phyloP scores from a whole-genome alignment of 2,888 invertebrate genomes.

The Oscheius sp. region DNA sequence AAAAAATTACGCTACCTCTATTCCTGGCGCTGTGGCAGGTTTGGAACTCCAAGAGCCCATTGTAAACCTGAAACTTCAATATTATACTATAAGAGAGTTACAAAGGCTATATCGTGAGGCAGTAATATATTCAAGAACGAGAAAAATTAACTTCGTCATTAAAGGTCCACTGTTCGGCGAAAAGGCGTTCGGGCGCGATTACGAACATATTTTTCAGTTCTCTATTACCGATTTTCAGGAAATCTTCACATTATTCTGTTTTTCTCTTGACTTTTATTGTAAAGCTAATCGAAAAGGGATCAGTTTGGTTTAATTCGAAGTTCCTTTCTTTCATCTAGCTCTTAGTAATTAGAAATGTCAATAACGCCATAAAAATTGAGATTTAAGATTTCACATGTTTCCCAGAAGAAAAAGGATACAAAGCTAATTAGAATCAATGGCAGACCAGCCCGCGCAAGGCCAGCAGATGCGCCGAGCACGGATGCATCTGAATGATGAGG shows the following conservation, averaged over 20 bases:
- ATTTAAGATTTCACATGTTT: background rate
- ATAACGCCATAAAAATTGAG: background rate
- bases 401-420: background rate
- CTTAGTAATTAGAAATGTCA: background rate
- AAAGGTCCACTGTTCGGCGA: background rate
- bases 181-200: background rate
- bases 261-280: background rate
- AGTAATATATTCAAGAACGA: background rate
- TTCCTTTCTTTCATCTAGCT: background rate
- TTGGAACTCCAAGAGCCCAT: conserved; percentile 8
- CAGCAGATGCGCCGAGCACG: conserved; percentile 6
- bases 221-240: background rate
- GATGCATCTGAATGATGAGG: conserved; percentile 13
- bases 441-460: conserved; percentile 5
- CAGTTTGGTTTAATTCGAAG: background rate
- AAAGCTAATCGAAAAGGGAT: too few species aligned
- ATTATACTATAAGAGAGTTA: too few species aligned
- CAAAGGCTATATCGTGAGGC: too few species aligned
- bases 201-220: background rate
- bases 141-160: background rate
- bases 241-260: too few species aligned
- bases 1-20: background rate
- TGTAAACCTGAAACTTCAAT: too few species aligned
- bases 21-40: background rate
- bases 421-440: conserved; percentile 2